Evolutionary conservation across 2,888 invertebrate species (phyloP).

Genomic region (Andricus quercusramuli): DNA sequence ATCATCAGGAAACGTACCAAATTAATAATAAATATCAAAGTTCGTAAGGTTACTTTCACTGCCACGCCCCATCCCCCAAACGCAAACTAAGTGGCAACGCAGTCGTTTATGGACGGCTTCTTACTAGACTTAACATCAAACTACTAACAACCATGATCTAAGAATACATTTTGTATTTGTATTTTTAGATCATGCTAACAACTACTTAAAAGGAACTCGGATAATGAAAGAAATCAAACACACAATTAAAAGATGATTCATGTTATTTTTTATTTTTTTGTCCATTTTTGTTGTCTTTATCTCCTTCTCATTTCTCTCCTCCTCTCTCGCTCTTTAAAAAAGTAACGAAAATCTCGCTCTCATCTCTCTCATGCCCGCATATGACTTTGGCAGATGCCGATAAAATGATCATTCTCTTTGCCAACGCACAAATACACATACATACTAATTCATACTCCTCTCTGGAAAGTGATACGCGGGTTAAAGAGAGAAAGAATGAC

Average conservation of each 20-base stretch:
- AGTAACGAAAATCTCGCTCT: slow-evolving; percentile 57
- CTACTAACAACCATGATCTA: no score
- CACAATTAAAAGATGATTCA: slow-evolving; percentile 36
- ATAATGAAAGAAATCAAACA: background rate
- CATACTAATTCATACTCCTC: background rate
- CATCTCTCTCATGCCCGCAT: slow-evolving; percentile 51
- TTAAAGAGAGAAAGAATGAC: slow-evolving; percentile 59
- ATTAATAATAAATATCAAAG: no score
- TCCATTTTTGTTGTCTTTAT: slow-evolving; percentile 31
- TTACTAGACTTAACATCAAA: no score
- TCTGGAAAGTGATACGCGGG: slow-evolving; percentile 43
- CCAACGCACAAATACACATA: slow-evolving; percentile 26
- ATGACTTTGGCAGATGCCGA: slow-evolving; percentile 49
- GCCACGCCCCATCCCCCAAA: no score
- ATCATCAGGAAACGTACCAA: no score
- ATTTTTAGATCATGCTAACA: no score
- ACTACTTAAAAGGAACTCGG: background rate
- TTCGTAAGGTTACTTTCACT: no score
- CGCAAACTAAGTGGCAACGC: no score
- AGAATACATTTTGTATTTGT: no score
- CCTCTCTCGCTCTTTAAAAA: slow-evolving; percentile 54
- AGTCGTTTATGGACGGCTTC: no score
- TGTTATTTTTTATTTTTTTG: slow-evolving; percentile 12
- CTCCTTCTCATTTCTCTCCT: slow-evolving; percentile 48
- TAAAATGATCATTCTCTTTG: background rate